phyloP scores from a whole-genome alignment of 2,888 invertebrate genomes.

The Sinopyrophorus schimmeli region DNA sequence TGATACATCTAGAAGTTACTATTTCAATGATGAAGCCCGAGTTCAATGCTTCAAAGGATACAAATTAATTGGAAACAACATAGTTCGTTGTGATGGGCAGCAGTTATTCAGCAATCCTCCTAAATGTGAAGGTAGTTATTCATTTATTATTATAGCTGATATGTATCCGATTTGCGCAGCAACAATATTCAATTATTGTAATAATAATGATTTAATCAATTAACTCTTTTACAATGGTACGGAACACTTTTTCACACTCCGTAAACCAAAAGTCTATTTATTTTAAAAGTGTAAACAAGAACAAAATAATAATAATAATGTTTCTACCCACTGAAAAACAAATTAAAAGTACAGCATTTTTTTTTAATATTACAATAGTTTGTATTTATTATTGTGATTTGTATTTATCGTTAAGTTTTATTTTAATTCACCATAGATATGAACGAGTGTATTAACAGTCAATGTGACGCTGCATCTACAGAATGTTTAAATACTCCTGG shows the following conservation, averaged over 20 bases:
- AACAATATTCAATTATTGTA: too few species aligned
- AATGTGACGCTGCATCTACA: conserved; percentile 88
- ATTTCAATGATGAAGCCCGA: conserved; percentile 86
- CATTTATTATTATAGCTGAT: conserved; percentile 1
- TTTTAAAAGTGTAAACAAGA: too few species aligned
- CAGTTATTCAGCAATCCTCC: conserved; percentile 84
- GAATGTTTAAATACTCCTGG: conserved; percentile 89
- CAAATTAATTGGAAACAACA: conserved; percentile 80
- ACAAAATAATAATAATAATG: too few species aligned
- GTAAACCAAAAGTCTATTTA: too few species aligned
- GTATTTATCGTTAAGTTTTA: background rate
- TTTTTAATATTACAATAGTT: too few species aligned
- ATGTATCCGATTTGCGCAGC: too few species aligned
- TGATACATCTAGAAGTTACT: conserved; percentile 75
- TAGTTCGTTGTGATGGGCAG: conserved; percentile 82
- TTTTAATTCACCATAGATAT: conserved; percentile 63
- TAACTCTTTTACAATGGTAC: too few species aligned
- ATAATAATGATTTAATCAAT: too few species aligned
- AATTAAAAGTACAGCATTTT: too few species aligned
- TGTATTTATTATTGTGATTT: too few species aligned
- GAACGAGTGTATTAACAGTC: conserved; percentile 86
- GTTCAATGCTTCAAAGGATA: conserved; percentile 91
- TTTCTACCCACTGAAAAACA: too few species aligned
- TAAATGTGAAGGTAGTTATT: conserved; percentile 70
- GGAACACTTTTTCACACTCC: too few species aligned